Evolutionary conservation across 1,140 invertebrate genomes (phyloP).

Genomic region (Drosophila aff.): DNA sequence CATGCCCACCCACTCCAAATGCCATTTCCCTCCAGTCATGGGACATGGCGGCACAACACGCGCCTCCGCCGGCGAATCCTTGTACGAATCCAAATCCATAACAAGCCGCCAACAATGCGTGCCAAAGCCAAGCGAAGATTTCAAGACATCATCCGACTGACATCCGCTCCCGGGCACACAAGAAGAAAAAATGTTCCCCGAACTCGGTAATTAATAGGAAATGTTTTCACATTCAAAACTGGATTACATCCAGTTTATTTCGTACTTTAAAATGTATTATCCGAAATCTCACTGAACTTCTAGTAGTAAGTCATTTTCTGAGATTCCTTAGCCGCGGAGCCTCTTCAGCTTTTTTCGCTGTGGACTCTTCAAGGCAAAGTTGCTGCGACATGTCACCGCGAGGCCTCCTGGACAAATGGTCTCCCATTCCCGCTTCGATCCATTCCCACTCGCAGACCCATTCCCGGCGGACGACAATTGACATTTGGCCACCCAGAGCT

Average conservation of each 20-base stretch:
- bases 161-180: slow-evolving; percentile 21
- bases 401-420: slow-evolving; percentile 51
- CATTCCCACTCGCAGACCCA: slow-evolving; percentile 20
- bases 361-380: slow-evolving; percentile 28
- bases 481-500: slow-evolving; percentile 56
- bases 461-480: slow-evolving; percentile 47
- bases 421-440: slow-evolving; percentile 25
- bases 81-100: slow-evolving; percentile 42
- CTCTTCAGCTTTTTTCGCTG: not conserved
- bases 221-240: not conserved
- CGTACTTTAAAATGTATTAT: not conserved
- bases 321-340: not conserved
- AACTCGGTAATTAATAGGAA: not conserved
- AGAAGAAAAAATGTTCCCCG: not conserved
- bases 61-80: slow-evolving; percentile 33
- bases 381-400: slow-evolving; percentile 39
- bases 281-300: not conserved
- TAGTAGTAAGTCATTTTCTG: not conserved
- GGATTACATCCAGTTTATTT: not conserved
- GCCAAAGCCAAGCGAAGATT: slow-evolving; percentile 50
- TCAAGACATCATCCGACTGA: slow-evolving; percentile 49
- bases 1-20: not conserved
- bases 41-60: slow-evolving; percentile 35
- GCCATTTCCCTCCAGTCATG: slow-evolving; percentile 7
- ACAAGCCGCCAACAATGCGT: slow-evolving; percentile 55